phyloP scores from a whole-genome alignment of 1,140 invertebrate genomes.

The Aporrectodea caliginosa region DNA sequence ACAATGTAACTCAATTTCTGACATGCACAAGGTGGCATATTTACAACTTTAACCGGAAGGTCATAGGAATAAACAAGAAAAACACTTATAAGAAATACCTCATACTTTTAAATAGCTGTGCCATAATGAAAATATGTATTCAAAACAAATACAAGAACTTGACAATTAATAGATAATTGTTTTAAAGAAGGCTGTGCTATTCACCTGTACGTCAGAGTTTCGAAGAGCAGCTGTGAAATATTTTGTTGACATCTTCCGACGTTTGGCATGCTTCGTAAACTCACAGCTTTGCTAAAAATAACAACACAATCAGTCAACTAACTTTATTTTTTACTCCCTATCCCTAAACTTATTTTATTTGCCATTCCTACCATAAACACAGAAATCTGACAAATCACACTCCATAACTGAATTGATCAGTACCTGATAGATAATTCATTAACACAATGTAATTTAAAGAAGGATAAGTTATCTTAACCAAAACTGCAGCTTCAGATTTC shows the following conservation, averaged over 20 bases:
- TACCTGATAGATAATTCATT: background rate
- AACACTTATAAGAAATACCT: too few relatives aligned
- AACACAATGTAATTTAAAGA: too few relatives aligned
- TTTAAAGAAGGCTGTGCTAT: slow-evolving; percentile 11
- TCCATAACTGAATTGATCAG: background rate
- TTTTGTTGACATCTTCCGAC: slow-evolving; percentile 47
- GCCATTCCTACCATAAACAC: background rate
- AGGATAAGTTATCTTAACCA: too few relatives aligned
- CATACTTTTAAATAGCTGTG: too few relatives aligned
- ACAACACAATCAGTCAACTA: slow-evolving; percentile 2
- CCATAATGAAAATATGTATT: too few relatives aligned
- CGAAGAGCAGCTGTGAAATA: slow-evolving; percentile 54
- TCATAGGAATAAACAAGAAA: too few relatives aligned
- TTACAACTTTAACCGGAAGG: too few relatives aligned
- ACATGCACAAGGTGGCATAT: too few relatives aligned
- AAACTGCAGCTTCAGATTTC: too few relatives aligned
- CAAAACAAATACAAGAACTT: too few relatives aligned
- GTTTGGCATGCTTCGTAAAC: slow-evolving; percentile 53
- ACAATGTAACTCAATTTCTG: too few relatives aligned
- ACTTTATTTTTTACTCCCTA: background rate
- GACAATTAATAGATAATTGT: too few relatives aligned
- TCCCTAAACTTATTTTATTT: background rate
- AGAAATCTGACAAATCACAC: background rate
- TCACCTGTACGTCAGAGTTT: slow-evolving; percentile 48
- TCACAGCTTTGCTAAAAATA: slow-evolving; percentile 48